Conservation (phyloP, 2,797 vertebrate species). For the Scomberomorus guttatus region DNA sequence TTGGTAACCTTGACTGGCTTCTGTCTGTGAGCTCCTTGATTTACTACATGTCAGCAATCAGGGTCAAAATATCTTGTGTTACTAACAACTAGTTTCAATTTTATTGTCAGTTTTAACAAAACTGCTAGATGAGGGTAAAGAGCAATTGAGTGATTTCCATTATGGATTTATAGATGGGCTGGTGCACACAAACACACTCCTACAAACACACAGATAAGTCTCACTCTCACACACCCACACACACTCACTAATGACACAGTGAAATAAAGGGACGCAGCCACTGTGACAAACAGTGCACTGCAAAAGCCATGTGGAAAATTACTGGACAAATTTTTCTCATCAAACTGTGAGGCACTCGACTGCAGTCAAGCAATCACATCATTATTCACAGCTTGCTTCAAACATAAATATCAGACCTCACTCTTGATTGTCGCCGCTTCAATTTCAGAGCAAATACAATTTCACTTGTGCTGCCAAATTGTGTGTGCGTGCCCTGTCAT, state of each 20-base stretch:
- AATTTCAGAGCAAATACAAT: constrained; percentile 34
- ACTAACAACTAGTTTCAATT: not conserved
- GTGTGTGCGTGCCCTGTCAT: not conserved
- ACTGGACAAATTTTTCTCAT: constrained; percentile 1
- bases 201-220: not conserved
- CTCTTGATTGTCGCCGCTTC: constrained; percentile 17
- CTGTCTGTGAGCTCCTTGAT: not conserved
- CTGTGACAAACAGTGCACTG: not conserved
- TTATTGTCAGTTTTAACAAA: not conserved
- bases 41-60: not conserved
- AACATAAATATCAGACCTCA: constrained; percentile 2
- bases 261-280: constrained; percentile 5
- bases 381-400: constrained; percentile 16
- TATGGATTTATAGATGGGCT: not conserved
- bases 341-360: constrained; percentile 2
- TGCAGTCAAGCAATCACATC: not conserved
- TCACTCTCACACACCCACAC: not conserved
- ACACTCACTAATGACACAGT: not conserved
- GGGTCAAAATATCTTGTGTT: not conserved
- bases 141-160: not conserved
- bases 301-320: constrained; percentile 16
- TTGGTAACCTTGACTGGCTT: not conserved
- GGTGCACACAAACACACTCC: not conserved
- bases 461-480: constrained; percentile 1
- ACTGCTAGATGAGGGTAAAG: not conserved